These are phyloP conservation scores for Odontamblyopus lacepedii DNA, from an alignment of 2,797 vertebrate species.

Conservation along the genomic window DNA sequence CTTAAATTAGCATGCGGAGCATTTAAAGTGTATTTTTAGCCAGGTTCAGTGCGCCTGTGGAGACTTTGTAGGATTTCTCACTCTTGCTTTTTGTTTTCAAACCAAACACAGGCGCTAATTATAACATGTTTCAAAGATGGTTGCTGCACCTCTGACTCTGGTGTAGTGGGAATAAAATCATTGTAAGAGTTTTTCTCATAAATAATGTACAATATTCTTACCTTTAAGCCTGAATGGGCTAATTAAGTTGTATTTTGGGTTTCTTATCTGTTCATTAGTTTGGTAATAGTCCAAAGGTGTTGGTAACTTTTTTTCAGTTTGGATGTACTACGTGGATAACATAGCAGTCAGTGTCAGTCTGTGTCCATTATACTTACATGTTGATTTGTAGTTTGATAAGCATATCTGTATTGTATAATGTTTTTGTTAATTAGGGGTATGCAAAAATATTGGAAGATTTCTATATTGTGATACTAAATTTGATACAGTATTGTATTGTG, in stretches of 20 bases:
- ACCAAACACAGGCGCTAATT: conserved; percentile 39
- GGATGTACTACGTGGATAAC: no score
- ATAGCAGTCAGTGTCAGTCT: no score
- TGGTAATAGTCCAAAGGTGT: no score
- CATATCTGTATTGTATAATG: no score
- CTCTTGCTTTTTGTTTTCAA: conserved; percentile 6
- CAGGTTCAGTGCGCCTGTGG: conserved; percentile 19
- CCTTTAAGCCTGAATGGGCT: neutral
- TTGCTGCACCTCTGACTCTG: conserved; percentile 24
- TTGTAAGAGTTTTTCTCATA: neutral
- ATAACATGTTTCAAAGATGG: conserved; percentile 34
- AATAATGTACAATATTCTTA: neutral
- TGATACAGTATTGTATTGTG: no score
- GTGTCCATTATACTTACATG: no score
- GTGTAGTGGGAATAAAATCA: conserved; percentile 18
- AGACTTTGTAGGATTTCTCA: conserved; percentile 27
- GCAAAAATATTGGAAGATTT: no score
- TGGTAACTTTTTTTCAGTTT: no score
- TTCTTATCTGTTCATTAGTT: neutral
- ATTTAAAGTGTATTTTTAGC: conserved; percentile 51
- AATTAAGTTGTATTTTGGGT: neutral
- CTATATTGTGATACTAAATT: no score
- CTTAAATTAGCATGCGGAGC: conserved; percentile 38
- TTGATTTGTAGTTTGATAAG: no score
- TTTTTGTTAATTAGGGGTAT: no score